phyloP scores from a whole-genome alignment of 2,888 invertebrate genomes.

The Cataglyphis cursor region DNA sequence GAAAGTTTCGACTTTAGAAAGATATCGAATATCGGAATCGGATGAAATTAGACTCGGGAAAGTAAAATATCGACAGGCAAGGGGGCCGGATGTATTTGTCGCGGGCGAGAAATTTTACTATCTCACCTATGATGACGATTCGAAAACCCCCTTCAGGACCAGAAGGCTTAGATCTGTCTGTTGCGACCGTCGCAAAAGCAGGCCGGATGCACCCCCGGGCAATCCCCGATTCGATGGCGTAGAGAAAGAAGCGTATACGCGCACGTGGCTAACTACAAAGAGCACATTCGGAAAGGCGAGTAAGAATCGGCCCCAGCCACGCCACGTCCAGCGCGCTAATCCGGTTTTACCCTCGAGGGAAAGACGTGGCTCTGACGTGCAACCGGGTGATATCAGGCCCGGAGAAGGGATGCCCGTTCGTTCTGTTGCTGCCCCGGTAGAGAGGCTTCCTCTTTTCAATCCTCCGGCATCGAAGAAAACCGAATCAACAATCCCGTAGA shows the following conservation, averaged over 20 bases:
- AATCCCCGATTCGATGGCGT: conserved; percentile 33
- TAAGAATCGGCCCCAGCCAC: conserved; percentile 70
- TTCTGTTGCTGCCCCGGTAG: conserved; percentile 19
- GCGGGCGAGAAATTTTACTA: conserved; percentile 28
- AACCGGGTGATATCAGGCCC: conserved; percentile 39
- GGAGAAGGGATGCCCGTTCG: conserved; percentile 38
- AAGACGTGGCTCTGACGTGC: conserved; percentile 82
- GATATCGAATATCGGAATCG: background rate
- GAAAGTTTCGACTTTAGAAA: conserved; percentile 3
- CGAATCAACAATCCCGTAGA: conserved; percentile 51
- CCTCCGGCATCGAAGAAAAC: conserved; percentile 45
- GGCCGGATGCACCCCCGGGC: conserved; percentile 7
- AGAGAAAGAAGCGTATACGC: conserved; percentile 21
- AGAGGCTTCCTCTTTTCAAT: conserved; percentile 14
- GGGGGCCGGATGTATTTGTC: background rate
- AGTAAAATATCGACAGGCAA: background rate
- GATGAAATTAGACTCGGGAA: background rate
- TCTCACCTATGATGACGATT: conserved; percentile 17
- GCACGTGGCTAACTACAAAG: conserved; percentile 80
- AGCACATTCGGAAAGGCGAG: conserved; percentile 74
- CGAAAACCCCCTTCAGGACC: conserved; percentile 32
- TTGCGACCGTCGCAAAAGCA: conserved; percentile 57
- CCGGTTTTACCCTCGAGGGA: conserved; percentile 81
- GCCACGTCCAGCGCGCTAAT: conserved; percentile 79
- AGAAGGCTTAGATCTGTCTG: conserved; percentile 54